Base-by-base conservation (phyloP, 2,888 invertebrate genomes). In the Drosophila macrospina region DNA sequence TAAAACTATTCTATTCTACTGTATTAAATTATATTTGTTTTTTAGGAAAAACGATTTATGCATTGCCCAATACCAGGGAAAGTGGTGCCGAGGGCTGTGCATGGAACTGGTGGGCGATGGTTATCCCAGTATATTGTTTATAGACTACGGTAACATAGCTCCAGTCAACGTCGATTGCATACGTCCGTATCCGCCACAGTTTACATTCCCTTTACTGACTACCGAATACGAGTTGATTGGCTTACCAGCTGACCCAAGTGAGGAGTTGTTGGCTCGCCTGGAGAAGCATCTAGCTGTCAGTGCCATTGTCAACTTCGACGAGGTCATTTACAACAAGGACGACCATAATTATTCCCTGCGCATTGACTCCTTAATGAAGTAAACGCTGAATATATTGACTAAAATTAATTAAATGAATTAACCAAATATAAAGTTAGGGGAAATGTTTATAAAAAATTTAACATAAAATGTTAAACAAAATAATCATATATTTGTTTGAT, bases 41-140 rank as follows among this genome's bases (percentile, higher is more conserved):
- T 11, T 15, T 52, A 92, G 91, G 37, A 65, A 74, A 34, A 56
- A 82, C 24, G 85, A 90, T 57, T 66, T 91, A 8, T 92, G 92
- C 55, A 74, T 92, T 30, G 92, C 90, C 5, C 87, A 90, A 32
- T 90, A 90, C 41, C 72, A 87, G 16, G 82, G 78, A 4, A 81
- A 82, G 7, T 92, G 92, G 92, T 90, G 90, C 72, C 90, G 92
- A 2, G 92, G 91, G 0, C 47, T 85, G 37, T 91, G 90, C 52
- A 45, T 91, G 52, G 91, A 92, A 65, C 69, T 86, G 13, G 89
- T 91, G 1, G 91, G 91, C 15, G 92, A 92, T 87, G 91, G 91
- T 0, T 69, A 89, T 71, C 92, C 92, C 0, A 86, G 90, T 24
- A 90, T 92, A 39, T 59, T 86, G 5, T 92, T 92, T 45, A 70